Percentiles rank a stretch among this genome's conserved stretches.
Conservation (phyloP, 2,888 invertebrate genomes). For the Deroplatys truncata region DNA sequence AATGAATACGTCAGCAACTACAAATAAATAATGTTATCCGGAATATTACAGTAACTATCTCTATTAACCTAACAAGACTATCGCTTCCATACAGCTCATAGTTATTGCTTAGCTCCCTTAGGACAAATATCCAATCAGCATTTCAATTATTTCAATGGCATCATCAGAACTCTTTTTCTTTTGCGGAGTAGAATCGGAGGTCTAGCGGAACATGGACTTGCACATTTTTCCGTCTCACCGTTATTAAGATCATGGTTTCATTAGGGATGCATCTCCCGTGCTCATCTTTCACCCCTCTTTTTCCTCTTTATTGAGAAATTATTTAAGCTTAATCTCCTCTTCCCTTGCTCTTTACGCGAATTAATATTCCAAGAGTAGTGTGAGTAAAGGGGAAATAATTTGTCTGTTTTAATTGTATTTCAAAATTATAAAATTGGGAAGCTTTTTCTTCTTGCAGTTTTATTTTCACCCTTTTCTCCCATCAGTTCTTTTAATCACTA, state of each 20-base stretch:
- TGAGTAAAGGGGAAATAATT: background rate
- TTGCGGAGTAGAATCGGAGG: background rate
- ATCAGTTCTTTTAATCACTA: background rate
- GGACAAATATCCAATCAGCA: no score
- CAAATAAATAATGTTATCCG: no score
- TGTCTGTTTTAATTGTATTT: background rate
- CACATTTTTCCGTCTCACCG: background rate
- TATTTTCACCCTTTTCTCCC: background rate
- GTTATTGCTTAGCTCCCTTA: no score
- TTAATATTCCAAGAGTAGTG: background rate
- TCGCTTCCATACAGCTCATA: no score
- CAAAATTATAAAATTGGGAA: background rate
- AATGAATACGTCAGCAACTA: no score
- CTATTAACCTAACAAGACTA: no score
- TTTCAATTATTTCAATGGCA: background rate
- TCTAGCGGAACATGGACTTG: background rate
- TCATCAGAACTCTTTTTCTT: background rate
- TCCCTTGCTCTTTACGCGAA: background rate
- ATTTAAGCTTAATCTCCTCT: background rate
- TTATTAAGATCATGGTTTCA: background rate
- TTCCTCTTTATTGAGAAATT: background rate
- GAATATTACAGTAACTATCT: no score
- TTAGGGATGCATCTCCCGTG: background rate
- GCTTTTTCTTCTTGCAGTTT: background rate
- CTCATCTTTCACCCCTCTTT: background rate